These are phyloP conservation scores for Myripristis jacobus DNA, from an alignment of 2,797 vertebrate species.

Conservation along the genomic window DNA sequence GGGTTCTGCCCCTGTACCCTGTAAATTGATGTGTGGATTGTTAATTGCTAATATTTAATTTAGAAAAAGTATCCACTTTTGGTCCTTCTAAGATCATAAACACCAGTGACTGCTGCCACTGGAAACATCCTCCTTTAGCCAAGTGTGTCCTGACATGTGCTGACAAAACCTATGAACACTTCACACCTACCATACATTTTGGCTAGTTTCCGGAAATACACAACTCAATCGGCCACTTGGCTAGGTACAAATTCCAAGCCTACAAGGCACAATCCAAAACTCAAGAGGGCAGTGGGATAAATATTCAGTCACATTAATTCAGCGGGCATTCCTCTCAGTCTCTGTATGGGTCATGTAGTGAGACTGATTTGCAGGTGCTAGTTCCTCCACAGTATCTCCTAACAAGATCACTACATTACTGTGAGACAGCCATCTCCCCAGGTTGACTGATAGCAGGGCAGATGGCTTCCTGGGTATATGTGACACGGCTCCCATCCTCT, in stretches of 20 bases:
- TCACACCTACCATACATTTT: too few relatives aligned
- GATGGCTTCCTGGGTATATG: constrained; percentile 60
- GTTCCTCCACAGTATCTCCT: constrained; percentile 53
- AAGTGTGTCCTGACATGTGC: too few relatives aligned
- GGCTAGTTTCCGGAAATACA: too few relatives aligned
- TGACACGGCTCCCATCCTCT: constrained; percentile 51
- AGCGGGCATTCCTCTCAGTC: constrained; percentile 35
- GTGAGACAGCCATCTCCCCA: constrained; percentile 60
- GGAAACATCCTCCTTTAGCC: too few relatives aligned
- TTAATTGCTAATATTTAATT: too few relatives aligned
- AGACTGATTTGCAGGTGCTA: constrained; percentile 58
- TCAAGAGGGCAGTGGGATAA: constrained; percentile 36
- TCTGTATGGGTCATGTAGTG: constrained; percentile 42
- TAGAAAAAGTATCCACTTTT: too few relatives aligned
- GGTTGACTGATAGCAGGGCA: constrained; percentile 67
- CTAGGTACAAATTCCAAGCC: neutral
- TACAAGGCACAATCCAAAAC: constrained; percentile 37
- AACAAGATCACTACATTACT: constrained; percentile 68
- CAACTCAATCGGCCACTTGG: too few relatives aligned
- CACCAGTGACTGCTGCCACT: too few relatives aligned
- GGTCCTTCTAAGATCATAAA: too few relatives aligned
- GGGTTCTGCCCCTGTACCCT: too few relatives aligned
- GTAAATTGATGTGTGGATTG: too few relatives aligned
- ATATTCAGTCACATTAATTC: constrained; percentile 44
- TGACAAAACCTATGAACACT: too few relatives aligned